phyloP scores from a whole-genome alignment of 2,888 invertebrate species.

The Ectemnius cavifrons region DNA sequence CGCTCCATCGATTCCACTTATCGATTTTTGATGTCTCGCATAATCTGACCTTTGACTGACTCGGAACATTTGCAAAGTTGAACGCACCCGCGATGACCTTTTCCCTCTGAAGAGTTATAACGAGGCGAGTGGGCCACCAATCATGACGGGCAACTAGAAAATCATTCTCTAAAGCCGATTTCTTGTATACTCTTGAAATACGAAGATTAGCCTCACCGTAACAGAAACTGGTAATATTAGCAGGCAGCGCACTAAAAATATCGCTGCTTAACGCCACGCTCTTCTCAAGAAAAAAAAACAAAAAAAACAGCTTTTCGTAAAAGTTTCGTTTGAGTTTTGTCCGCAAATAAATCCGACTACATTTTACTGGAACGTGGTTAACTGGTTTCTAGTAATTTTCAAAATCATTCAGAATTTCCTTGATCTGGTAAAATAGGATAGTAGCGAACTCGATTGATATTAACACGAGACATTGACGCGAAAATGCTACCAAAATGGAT shows the following conservation, averaged over 20 bases:
- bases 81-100: conserved; percentile 52
- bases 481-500: no score
- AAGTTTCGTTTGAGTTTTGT: no score
- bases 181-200: conserved; percentile 20
- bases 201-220: conserved; percentile 5
- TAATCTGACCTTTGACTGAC: conserved; percentile 51
- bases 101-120: conserved; percentile 16
- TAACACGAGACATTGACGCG: no score
- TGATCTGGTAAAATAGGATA: no score
- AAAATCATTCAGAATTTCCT: no score
- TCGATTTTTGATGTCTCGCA: conserved; percentile 21
- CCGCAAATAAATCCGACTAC: no score
- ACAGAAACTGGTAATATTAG: conserved; percentile 29
- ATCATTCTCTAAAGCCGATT: conserved; percentile 35
- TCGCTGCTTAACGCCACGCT: neutral
- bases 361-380: no score
- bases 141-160: conserved; percentile 24
- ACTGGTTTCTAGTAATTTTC: no score
- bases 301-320: no score
- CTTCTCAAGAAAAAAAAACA: no score
- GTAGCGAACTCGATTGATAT: no score
- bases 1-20: conserved; percentile 29
- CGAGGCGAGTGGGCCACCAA: conserved; percentile 21
- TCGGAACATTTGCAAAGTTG: conserved; percentile 41
- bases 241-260: conserved; percentile 18